These are phyloP conservation scores for Bolborhynchus lineola DNA, from an alignment of 2,113 vertebrate species.

Conservation along the genomic window DNA sequence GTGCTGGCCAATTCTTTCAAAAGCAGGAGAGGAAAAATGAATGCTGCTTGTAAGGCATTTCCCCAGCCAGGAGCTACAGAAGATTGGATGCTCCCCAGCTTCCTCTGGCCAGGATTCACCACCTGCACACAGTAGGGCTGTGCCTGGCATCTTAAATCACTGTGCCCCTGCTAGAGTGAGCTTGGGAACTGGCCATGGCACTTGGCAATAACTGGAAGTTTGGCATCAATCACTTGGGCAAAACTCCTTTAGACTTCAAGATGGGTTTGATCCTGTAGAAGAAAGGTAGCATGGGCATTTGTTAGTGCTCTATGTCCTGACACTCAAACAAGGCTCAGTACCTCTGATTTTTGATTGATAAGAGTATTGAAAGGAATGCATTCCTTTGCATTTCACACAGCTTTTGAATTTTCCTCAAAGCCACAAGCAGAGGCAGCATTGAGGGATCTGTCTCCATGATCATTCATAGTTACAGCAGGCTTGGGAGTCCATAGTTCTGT, in stretches of 20 bases:
- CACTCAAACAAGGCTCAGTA: fast-evolving
- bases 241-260: background rate
- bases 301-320: background rate
- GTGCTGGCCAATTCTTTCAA: background rate
- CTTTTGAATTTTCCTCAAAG: background rate
- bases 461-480: background rate
- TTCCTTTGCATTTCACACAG: background rate
- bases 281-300: fast-evolving
- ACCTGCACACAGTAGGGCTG: background rate
- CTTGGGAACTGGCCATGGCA: background rate
- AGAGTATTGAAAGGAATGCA: background rate
- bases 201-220: background rate
- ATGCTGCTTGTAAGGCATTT: background rate
- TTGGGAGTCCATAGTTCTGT: background rate
- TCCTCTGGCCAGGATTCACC: background rate
- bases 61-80: background rate
- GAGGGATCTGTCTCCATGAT: background rate
- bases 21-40: background rate
- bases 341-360: background rate
- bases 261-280: background rate
- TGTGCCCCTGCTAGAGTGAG: background rate
- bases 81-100: background rate
- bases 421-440: background rate
- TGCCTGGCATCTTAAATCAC: background rate
- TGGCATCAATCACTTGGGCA: background rate